Base-by-base conservation (phyloP, 2,888 invertebrate genomes). In the Drosophila paracracens region DNA sequence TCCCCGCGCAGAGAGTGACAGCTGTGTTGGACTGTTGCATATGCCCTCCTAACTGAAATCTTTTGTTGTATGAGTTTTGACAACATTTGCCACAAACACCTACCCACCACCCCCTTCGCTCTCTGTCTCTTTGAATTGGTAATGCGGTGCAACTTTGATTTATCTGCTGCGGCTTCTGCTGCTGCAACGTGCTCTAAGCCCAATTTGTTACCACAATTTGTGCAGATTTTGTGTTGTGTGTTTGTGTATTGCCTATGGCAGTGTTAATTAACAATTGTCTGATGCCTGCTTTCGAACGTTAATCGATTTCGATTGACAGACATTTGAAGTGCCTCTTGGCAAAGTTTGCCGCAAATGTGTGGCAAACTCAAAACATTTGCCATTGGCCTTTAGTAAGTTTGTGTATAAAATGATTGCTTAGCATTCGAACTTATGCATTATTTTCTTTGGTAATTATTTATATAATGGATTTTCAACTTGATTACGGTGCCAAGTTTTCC, bases 211-310 rank as follows among this genome's bases (percentile, higher is more conserved):
- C 66, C 60, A 86, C 79, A 72, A 85, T 81, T 82, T 79, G 69
- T 68, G 61, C 50, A 74, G 56, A 73, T 67, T 73, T 72, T 57
- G 33, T 46, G 46, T 11, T 43, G n/a, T 43, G 13, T 13, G 29
- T 31, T 51, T 29, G n/a, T 51, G 35, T 54, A 64, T 27, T 66
- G 77, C 68, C 65, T n/a, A 46, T 51, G 65, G 70, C 82, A 59
- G 81, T 86, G 78, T 85, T 88, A 80, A 88, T 85, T 74, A 77
- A 72, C 80, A 76, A 70, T 82, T 74, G 82, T 77, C 78, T 61
- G 81, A 53, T 78, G 74, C 62, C 64, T 56, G 29, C 35, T 40
- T 60, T 35, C 50, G 66, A 50, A 67, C 70, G 63, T 74, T 80
- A 82, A 80, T 80, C 82, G 82, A 74, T 75, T 80, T 61, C 38